Percentiles rank a stretch among this genome's conserved stretches.
phyloP scores from a whole-genome alignment of 2,797 vertebrate genomes.

The Peromyscus nudipes region DNA sequence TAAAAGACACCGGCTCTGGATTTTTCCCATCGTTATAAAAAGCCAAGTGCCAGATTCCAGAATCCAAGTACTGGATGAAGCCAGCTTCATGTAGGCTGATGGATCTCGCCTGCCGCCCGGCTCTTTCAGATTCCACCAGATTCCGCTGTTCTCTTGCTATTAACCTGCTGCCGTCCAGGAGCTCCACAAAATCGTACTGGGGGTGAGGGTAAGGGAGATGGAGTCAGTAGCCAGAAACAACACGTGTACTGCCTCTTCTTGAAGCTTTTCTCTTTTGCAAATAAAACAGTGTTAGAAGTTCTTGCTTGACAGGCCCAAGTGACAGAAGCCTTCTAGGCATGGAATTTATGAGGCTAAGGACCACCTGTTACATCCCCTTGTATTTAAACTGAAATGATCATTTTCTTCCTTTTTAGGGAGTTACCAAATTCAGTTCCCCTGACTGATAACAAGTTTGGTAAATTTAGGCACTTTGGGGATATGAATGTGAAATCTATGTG shows the following conservation, averaged over 20 bases:
- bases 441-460: background rate
- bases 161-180: constrained; percentile 97
- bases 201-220: constrained; percentile 34
- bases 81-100: constrained; percentile 96
- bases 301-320: background rate
- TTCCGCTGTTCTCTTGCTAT: constrained; percentile 95
- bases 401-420: background rate
- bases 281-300: background rate
- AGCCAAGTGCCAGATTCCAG: constrained; percentile 98
- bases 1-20: constrained; percentile 95
- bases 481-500: background rate
- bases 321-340: background rate
- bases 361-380: fast-evolving
- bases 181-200: constrained; percentile 99
- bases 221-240: background rate
- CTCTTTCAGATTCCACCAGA: constrained; percentile 90
- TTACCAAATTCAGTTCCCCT: background rate
- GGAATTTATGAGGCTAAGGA: background rate
- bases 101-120: constrained; percentile 90
- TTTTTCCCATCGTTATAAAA: constrained; percentile 98
- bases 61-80: constrained; percentile 98
- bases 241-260: fast-evolving
- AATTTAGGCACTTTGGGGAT: background rate
- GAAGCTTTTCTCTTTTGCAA: background rate
- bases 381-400: background rate